Base-by-base conservation (phyloP, 2,113 vertebrate species). In the Galbula dea region DNA sequence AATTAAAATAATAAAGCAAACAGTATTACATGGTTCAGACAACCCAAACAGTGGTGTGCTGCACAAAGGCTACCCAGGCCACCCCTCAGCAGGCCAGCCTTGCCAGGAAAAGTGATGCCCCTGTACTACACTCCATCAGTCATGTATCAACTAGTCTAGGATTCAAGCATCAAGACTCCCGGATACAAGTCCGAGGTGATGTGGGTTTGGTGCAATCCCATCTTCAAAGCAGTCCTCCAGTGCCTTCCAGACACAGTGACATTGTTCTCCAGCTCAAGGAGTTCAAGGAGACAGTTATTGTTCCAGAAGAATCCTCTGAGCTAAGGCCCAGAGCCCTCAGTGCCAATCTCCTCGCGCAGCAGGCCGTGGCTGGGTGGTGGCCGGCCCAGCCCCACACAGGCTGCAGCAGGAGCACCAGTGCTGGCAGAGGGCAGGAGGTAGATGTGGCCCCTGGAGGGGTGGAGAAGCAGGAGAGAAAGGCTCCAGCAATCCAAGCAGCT, bases 321-420 rank as follows among this genome's bases (percentile, higher is more conserved):
- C 20, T 1, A 10, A 57, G 37, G 23, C 48, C 51, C 4, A 13
- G 7, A 43, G 54, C 36, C 45, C 36, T 9, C 4, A 3, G 7
- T 19, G 29, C 65, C 26, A 9, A 1, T 36, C 48, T 30, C 32
- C 22, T 8, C 29, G 48, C 15, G 2, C 14, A 2, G 4, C 12
- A 18, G 8, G 1, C 6, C 17, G 3, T 0, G 11, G 10, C 4
- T 12, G 4, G 19, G 5, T 59, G 34, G 21, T 0, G 5, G 49
- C 36, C 6, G 49, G 59, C 17, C 6, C 23, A 1, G 32, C n/a
- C 48, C 55, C 55, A 32, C 55, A 57, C 55, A n/a, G 19, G 32
- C 55, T 57, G 41, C 41, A n/a, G 41, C 41, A n/a, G n/a, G 41
- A 43, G 41, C 55, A 54, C 52, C 29, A 15, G 29, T 15, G 29